Base-by-base conservation (phyloP, 1,140 invertebrate genomes). In the Conus betulinus region DNA sequence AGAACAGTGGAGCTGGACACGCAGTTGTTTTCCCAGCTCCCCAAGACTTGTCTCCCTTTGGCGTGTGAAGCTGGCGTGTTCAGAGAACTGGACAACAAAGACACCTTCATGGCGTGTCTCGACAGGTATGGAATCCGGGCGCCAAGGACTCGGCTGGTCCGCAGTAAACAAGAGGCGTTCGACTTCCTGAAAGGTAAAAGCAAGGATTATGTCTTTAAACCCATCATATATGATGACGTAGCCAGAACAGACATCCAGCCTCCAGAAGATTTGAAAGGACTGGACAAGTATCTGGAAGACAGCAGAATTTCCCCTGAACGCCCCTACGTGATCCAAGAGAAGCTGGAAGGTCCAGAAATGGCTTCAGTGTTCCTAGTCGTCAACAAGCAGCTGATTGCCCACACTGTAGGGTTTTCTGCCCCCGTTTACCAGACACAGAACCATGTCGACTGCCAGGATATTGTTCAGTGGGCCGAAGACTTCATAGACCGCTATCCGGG, bases 11-110 rank as follows among this genome's bases (percentile, higher is more conserved):
- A 63, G 52, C 60, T 85, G 6, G 84, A 67, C 39, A 74, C 52
- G 11, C 15, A 39, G 25, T 13, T 85, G 52, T 27, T 85, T 39
- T 85, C 60, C 13, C 67, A 39, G 55, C 67, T 85, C 1, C 60
- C 67, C 13, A 20, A 57, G 11, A 4, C 10, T 67, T 85, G 84
- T 27, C 39, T 67, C 60, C 67, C 67, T 85, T 85, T 85, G 25
- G 84, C 51, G n/a, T 85, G 84, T 67, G 39, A 51, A 74, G 27
- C 67, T 15, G 25, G 17, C 39, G 57, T 85, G 57, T 85, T 85
- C 39, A 57, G 23, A 83, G 81, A 83, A 57, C 81, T 83, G 52
- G 81, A 83, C 81, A 55, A 83, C 81, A 83, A 83, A 51, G 20
- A n/a, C 52, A 83, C 20, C 52, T 83, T 83, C 81, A 83, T 83